Percentiles rank a stretch among this genome's conserved stretches.
These are phyloP conservation scores for Bombus superbus DNA, from an alignment of 1,140 invertebrate species.

Conservation along the genomic window DNA sequence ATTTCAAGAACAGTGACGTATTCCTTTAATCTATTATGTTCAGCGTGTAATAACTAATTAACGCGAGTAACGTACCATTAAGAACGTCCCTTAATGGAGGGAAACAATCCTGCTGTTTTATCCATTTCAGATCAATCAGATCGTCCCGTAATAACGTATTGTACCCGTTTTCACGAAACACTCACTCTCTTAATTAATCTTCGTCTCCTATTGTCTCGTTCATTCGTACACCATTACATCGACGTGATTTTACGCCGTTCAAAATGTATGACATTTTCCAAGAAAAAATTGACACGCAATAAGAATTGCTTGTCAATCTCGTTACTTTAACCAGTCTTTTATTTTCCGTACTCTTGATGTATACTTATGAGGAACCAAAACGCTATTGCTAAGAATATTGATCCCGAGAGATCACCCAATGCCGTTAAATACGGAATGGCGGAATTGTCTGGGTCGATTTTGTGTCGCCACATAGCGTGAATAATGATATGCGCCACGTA, in stretches of 20 bases:
- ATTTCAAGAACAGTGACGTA: background rate
- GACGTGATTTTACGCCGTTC: background rate
- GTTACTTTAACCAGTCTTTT: background rate
- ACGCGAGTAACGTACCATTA: constrained; percentile 29
- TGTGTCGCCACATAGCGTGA: constrained; percentile 94
- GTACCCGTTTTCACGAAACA: constrained; percentile 5
- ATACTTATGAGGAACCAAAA: constrained; percentile 88
- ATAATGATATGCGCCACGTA: constrained; percentile 94
- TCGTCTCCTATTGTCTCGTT: background rate
- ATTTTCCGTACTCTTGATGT: constrained; percentile 64
- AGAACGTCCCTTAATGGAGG: background rate
- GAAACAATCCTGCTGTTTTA: background rate
- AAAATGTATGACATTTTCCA: background rate
- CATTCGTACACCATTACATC: background rate
- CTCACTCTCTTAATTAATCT: background rate
- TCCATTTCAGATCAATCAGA: constrained; percentile 12
- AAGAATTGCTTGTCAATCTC: background rate
- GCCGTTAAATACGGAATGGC: constrained; percentile 98
- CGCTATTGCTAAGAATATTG: constrained; percentile 91
- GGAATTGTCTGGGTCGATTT: constrained; percentile 98
- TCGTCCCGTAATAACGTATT: constrained; percentile 5
- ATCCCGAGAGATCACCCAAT: constrained; percentile 95
- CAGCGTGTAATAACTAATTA: constrained; percentile 26
- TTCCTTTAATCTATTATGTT: background rate
- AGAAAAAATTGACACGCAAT: background rate